phyloP scores from a whole-genome alignment of 2,888 invertebrate genomes.

The Junonia oenone region DNA sequence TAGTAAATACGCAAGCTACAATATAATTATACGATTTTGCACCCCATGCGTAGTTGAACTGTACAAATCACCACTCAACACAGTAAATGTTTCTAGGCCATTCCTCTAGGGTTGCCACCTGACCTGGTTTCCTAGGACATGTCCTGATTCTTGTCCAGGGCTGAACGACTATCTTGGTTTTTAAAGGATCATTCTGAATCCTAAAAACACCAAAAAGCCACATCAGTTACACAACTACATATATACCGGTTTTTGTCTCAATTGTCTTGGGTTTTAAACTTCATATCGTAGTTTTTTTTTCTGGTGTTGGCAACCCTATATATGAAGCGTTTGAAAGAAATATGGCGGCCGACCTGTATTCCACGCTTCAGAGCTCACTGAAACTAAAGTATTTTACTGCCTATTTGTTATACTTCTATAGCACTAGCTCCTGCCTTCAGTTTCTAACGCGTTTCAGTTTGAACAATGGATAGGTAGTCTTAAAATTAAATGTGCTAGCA shows the following conservation, averaged over 20 bases:
- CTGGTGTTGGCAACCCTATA: background rate
- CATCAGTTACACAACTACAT: too few species aligned
- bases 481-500: too few species aligned
- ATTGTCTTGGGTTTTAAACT: background rate
- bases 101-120: background rate
- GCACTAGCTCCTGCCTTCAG: too few species aligned
- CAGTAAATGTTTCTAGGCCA: conserved; percentile 23
- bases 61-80: conserved; percentile 1
- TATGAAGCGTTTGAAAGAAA: conserved; percentile 14
- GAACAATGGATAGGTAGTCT: too few species aligned
- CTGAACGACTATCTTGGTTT: too few species aligned
- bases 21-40: background rate
- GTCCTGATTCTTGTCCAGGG: too few species aligned
- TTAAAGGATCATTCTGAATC: too few species aligned
- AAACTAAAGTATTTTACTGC: background rate
- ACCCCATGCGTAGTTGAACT: conserved; percentile 4
- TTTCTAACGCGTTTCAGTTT: too few species aligned
- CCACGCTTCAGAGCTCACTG: conserved; percentile 11
- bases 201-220: too few species aligned
- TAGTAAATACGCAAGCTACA: too few species aligned
- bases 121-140: background rate
- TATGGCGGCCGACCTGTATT: conserved; percentile 22
- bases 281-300: background rate
- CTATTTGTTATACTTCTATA: background rate
- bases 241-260: too few species aligned